Evolutionary conservation across 2,113 vertebrate species (phyloP).

Genomic region (Ctenodactylus gundi): DNA sequence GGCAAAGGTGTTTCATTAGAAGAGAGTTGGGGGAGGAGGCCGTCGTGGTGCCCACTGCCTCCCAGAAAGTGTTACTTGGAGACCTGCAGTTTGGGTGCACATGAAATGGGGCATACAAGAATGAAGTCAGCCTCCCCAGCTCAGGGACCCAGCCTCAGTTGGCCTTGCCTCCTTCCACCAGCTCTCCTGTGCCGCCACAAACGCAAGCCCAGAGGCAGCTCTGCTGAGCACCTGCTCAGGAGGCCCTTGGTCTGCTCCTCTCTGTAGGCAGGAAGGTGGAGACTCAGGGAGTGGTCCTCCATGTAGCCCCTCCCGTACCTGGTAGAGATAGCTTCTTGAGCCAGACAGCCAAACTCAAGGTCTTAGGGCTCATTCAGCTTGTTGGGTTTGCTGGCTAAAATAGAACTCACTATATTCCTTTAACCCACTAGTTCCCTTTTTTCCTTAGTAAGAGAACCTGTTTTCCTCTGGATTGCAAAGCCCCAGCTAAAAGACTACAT

Average conservation of each 20-base stretch:
- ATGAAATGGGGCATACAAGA: neutral
- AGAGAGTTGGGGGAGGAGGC: neutral
- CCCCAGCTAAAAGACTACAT: conserved; percentile 17
- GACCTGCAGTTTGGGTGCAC: neutral
- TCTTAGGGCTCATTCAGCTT: neutral
- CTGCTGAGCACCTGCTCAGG: neutral
- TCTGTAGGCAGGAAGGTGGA: neutral
- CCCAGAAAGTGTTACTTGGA: neutral
- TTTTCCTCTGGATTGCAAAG: conserved; percentile 19
- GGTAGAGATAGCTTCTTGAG: neutral
- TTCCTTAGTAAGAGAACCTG: neutral
- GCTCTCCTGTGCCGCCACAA: neutral
- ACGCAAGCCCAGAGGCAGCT: neutral
- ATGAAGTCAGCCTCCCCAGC: neutral
- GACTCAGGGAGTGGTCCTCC: neutral
- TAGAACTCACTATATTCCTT: neutral
- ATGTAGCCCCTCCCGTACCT: neutral
- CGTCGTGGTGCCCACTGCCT: neutral
- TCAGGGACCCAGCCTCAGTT: neutral
- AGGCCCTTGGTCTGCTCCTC: neutral
- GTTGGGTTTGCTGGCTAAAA: neutral
- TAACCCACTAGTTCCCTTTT: neutral
- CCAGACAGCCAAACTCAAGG: neutral
- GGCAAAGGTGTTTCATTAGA: conserved; percentile 59
- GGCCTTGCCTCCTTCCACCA: too few species aligned